Evolutionary conservation across 2,888 invertebrate genomes (phyloP).

Genomic region (Ennomos erosarius): DNA sequence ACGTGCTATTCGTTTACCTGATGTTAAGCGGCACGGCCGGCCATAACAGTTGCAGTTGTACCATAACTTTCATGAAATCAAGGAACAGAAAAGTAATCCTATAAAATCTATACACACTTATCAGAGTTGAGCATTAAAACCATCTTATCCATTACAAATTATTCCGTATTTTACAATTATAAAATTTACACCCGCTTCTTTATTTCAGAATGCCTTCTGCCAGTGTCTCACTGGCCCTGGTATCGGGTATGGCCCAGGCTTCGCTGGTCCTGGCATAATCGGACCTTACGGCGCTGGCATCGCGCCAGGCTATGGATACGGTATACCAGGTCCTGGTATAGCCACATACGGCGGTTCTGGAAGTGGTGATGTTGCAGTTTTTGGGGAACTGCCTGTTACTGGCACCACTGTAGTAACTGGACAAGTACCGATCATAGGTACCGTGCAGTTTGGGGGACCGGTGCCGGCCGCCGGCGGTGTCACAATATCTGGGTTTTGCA

Average conservation of each 20-base stretch:
- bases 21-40: too few relatives aligned
- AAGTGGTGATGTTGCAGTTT: slow-evolving; percentile 29
- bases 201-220: slow-evolving; percentile 12
- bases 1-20: too few relatives aligned
- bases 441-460: slow-evolving; percentile 28
- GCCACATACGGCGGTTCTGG: slow-evolving; percentile 22
- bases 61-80: too few relatives aligned
- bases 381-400: slow-evolving; percentile 30
- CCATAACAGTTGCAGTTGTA: too few relatives aligned
- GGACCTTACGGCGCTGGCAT: too few relatives aligned
- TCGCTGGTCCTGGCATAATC: not conserved
- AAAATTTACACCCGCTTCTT: too few relatives aligned
- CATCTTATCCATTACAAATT: too few relatives aligned
- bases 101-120: too few relatives aligned
- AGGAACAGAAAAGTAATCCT: too few relatives aligned
- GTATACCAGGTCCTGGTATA: not conserved
- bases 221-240: slow-evolving; percentile 4
- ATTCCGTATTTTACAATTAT: too few relatives aligned
- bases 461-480: slow-evolving; percentile 29
- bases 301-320: slow-evolving; percentile 2
- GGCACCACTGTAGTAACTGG: slow-evolving; percentile 23
- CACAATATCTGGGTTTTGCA: slow-evolving; percentile 36
- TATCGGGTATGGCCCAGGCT: not conserved
- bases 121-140: too few relatives aligned
- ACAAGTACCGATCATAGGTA: slow-evolving; percentile 32